Base-by-base conservation (phyloP, 2,113 vertebrate genomes). In the Monopterus albus region DNA sequence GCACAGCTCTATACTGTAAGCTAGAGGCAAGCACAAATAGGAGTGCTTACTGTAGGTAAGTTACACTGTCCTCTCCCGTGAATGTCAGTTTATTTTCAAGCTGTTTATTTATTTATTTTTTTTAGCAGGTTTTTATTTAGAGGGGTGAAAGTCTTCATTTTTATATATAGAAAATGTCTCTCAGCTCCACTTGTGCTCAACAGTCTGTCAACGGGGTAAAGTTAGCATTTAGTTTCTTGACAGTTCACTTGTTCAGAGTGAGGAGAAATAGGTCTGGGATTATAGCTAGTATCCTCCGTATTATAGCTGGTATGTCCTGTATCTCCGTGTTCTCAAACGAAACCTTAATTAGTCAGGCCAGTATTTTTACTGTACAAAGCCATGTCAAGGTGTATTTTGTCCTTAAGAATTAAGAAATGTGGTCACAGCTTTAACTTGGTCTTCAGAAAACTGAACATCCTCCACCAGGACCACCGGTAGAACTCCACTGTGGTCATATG, bases 281-380 rank as follows among this genome's bases (percentile, higher is more conserved):
- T 80, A 59, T 26, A 20, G 35, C 35, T 15, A 50, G 72, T 79
- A n/a, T n/a, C n/a, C n/a, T n/a, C n/a, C n/a, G n/a, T n/a, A n/a
- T n/a, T n/a, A n/a, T n/a, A n/a, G n/a, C n/a, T n/a, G n/a, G n/a
- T n/a, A n/a, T n/a, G n/a, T n/a, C 61, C 43, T 76, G 66, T 72
- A 78, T 49, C 35, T 71, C 64, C 64, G 46, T 31, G 58, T 86
- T 75, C 75, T 43, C 49, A 79, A 77, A 83, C 38, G 63, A 50
- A 61, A 23, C 6, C 7, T 12, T n/a, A 38, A 74, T 52, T 35
- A 63, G 9, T 71, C 38, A 40, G 31, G 47, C 21, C 29, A 46
- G 23, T 49, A 6, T 47, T 74, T 6, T 53, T 38, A 61, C 43
- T 52, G 21, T 11, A 55, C 0, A 20, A 36, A 46, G 5, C 15